Conservation (phyloP, 2,797 vertebrate species). For the Sarcophilus harrisii region DNA sequence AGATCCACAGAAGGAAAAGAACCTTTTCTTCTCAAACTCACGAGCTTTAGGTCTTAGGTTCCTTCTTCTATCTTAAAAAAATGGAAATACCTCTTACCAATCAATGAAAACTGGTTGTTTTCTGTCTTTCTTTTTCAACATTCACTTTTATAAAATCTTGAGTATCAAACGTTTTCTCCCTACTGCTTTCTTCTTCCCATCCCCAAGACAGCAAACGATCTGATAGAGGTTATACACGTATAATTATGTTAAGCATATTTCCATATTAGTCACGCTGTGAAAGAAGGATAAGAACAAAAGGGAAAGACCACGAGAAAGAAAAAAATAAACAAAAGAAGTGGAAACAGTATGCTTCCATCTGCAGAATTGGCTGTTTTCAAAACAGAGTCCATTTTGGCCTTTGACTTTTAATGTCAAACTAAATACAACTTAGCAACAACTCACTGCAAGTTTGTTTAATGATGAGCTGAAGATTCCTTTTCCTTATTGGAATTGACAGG, state of each 20-base stretch:
- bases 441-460: conserved; percentile 70
- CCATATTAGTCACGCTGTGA: too few relatives aligned
- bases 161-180: too few relatives aligned
- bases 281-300: too few relatives aligned
- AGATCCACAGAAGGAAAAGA: background rate
- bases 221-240: too few relatives aligned
- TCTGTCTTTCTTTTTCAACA: conserved; percentile 9
- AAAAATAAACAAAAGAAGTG: too few relatives aligned
- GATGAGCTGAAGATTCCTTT: conserved; percentile 71
- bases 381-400: conserved; percentile 60
- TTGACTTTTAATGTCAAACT: conserved; percentile 72
- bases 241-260: too few relatives aligned
- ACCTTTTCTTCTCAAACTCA: background rate
- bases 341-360: too few relatives aligned
- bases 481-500: conserved; percentile 77
- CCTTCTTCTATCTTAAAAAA: background rate
- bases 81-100: background rate
- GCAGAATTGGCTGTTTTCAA: background rate
- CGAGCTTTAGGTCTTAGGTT: background rate
- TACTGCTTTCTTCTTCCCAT: too few relatives aligned
- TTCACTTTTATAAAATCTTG: too few relatives aligned
- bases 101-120: conserved; percentile 6
- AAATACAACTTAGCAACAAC: conserved; percentile 63
- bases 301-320: too few relatives aligned
- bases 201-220: too few relatives aligned